Evolutionary conservation across 2,797 vertebrate species (phyloP).

Genomic region (Gymnodraco acuticeps): DNA sequence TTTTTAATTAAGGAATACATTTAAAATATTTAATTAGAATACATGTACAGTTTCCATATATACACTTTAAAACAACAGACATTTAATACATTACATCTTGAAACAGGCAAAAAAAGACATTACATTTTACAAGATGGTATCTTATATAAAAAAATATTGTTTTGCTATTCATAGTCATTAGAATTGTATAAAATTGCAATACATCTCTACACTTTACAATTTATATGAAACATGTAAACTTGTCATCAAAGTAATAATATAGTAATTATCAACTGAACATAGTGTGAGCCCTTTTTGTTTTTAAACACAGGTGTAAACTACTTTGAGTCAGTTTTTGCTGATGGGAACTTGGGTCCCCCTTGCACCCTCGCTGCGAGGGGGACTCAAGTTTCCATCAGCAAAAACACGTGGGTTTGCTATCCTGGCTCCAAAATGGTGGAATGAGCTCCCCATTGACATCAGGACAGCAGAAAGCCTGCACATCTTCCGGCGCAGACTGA

Average conservation of each 20-base stretch:
- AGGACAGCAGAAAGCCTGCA: no score
- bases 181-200: constrained; percentile 7
- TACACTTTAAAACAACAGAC: constrained; percentile 53
- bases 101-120: constrained; percentile 16
- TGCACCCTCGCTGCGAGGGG: no score
- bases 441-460: no score
- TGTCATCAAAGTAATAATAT: constrained; percentile 32
- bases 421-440: no score
- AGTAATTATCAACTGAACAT: constrained; percentile 15
- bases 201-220: constrained; percentile 20
- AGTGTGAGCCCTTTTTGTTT: constrained; percentile 20
- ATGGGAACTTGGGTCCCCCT: no score
- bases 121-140: constrained; percentile 35
- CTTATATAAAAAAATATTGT: constrained; percentile 16
- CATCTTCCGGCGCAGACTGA: no score
- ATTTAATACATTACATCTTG: constrained; percentile 24
- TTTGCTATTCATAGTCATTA: constrained; percentile 11
- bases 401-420: no score
- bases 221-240: constrained; percentile 33
- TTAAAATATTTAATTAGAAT: constrained; percentile 46
- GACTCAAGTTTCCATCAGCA: no score
- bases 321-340: no score
- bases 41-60: constrained; percentile 57
- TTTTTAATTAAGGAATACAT: constrained; percentile 56
- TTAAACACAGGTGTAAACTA: constrained; percentile 6